Base-by-base conservation (phyloP, 2,113 vertebrate genomes). In the Puntigrus tetrazona region DNA sequence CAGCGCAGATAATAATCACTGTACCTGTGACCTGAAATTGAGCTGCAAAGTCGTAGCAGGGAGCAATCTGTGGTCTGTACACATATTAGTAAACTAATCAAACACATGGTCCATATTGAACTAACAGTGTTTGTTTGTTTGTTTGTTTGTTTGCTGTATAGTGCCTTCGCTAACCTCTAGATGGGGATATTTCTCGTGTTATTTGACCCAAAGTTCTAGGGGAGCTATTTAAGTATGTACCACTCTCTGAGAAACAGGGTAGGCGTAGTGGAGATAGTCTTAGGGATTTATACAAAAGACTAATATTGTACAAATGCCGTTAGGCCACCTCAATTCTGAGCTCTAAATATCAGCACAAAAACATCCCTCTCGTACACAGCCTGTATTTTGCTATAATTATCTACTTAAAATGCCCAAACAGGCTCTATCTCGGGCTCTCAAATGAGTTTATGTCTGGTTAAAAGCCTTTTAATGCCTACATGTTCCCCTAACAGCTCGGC, bases 361-460 rank as follows among this genome's bases (percentile, higher is more conserved):
- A 7, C n/a, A 45, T 25, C n/a, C 70, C n/a, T 45, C 41, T 13
- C n/a, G 1, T 67, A 31, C 27, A 31, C 38, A 69, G 20, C 65
- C 65, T 69, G 31, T 69, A 3, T 69, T 69, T 38, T 22, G 65
- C 65, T 38, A 69, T 36, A 69, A 36, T 67, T 50, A 50, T 59
- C 34, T 61, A 11, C 9, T 14, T 36, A 59, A 59, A 57, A 55
- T 55, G 27, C 8, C 29, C 6, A 55, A 41, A 63, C 20, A 63
- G 57, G 70, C 52, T 16, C 18, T 81, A 45, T 85, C 22, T 57
- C 25, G 34, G 13, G 72, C 79, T 82, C 36, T 82, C 59, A 69
- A 29, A 78, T 61, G 77, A 36, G 57, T 78, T 50, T 11, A 13
- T 63, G 61, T 57, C 45, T 29, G 11, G 36, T 84, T 78, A 84